Evolutionary conservation across 53 echinoderm and acorn worm species (phyloP).

Genomic region (Stichopus horrens): DNA sequence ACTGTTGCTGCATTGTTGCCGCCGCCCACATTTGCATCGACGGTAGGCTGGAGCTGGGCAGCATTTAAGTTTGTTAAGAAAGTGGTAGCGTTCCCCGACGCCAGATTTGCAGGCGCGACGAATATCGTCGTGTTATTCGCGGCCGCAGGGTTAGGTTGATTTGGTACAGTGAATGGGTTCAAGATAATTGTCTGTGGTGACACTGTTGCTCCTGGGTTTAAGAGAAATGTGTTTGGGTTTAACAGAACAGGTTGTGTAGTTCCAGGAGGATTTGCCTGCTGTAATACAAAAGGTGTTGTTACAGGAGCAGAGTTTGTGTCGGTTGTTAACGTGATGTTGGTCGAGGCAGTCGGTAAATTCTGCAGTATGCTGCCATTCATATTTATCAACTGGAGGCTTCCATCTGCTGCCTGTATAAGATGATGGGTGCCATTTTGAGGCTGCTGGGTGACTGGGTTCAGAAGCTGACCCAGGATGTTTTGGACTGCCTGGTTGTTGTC

Average conservation of each 20-base stretch:
- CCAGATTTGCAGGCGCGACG: constrained; percentile 39
- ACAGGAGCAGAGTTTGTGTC: neutral
- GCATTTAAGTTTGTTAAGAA: constrained; percentile 28
- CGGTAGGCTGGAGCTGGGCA: neutral
- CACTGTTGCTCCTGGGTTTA: constrained; percentile 25
- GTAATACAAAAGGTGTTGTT: constrained; percentile 32
- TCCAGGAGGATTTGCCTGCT: constrained; percentile 20
- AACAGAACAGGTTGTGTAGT: constrained; percentile 29
- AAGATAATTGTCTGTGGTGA: constrained; percentile 34
- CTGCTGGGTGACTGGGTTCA: constrained; percentile 18
- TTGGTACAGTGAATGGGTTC: constrained; percentile 23
- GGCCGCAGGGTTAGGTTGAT: neutral
- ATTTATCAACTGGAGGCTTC: constrained; percentile 34
- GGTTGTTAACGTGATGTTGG: constrained; percentile 27
- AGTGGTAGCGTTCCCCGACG: constrained; percentile 17
- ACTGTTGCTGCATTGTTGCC: constrained; percentile 35
- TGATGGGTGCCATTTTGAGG: constrained; percentile 18
- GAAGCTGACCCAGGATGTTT: constrained; percentile 34
- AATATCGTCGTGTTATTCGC: constrained; percentile 38
- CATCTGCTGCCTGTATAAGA: constrained; percentile 39
- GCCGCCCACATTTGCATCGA: constrained; percentile 25
- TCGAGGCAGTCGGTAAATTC: constrained; percentile 1
- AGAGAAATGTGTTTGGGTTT: constrained; percentile 42
- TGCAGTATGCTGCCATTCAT: constrained; percentile 27
- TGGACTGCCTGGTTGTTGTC: constrained; percentile 35